phyloP scores from a whole-genome alignment of 2,113 vertebrate species.

The Semnornis frantzii region DNA sequence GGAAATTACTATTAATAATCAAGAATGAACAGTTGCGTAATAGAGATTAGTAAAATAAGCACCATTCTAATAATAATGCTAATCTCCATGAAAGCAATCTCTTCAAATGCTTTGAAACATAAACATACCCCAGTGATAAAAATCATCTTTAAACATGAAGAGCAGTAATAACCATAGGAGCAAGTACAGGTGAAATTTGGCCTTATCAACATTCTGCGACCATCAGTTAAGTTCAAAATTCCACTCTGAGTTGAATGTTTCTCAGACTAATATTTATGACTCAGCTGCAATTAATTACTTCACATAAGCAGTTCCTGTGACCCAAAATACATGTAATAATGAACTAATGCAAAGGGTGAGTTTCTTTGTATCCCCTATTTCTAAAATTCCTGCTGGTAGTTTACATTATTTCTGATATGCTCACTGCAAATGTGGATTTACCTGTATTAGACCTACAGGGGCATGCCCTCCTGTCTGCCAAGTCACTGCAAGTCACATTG shows the following conservation, averaged over 20 bases:
- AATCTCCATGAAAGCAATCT: conserved; percentile 23
- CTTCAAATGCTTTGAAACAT: conserved; percentile 9
- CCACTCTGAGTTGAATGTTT: neutral
- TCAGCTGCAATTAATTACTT: neutral
- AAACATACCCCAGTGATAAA: neutral
- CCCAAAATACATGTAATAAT: neutral
- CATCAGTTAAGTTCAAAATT: neutral
- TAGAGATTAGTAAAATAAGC: conserved; percentile 52
- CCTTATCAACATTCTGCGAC: neutral
- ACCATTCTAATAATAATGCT: conserved; percentile 51
- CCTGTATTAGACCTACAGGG: neutral
- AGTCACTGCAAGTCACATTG: neutral
- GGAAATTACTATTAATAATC: conserved; percentile 64
- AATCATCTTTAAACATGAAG: neutral
- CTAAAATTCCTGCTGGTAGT: neutral
- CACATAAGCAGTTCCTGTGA: neutral
- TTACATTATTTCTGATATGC: neutral
- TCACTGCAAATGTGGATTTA: neutral
- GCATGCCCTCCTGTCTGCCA: neutral
- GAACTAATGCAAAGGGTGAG: neutral
- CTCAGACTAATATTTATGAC: neutral
- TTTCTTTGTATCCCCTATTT: neutral
- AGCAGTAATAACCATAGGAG: neutral
- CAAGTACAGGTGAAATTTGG: neutral
- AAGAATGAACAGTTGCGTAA: conserved; percentile 52